phyloP scores from a whole-genome alignment of 2,888 invertebrate genomes.

The Pristionchus exspectatus region DNA sequence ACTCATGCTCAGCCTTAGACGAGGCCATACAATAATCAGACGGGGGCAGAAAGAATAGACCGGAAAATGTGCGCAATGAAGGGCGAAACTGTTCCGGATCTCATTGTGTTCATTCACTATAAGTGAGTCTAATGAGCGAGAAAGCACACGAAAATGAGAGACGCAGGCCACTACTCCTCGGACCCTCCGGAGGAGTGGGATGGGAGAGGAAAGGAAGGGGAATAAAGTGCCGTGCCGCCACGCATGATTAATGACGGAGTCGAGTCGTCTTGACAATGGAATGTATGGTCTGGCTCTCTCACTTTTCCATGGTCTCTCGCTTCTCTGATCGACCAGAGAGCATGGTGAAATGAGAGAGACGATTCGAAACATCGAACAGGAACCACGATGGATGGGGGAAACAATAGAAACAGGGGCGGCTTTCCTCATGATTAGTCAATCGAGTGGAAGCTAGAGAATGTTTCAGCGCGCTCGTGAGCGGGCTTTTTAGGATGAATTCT shows the following conservation, averaged over 20 bases:
- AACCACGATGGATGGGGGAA: background rate
- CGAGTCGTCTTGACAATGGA: background rate
- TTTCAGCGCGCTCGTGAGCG: background rate
- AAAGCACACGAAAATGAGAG: background rate
- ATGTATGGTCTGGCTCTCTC: background rate
- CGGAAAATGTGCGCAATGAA: too few relatives aligned
- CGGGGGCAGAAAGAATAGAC: too few relatives aligned
- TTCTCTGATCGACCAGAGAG: background rate
- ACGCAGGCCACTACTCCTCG: background rate
- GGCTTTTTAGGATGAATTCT: too few relatives aligned
- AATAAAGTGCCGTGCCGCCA: background rate
- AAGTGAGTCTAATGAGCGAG: background rate
- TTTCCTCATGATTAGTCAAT: background rate
- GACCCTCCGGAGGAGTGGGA: background rate
- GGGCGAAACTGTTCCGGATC: too few relatives aligned
- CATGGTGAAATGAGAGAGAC: background rate
- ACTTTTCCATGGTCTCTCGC: background rate
- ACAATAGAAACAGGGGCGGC: background rate
- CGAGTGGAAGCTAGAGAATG: background rate
- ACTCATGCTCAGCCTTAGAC: too few relatives aligned
- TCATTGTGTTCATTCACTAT: too few relatives aligned
- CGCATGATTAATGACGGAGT: constrained; percentile 7
- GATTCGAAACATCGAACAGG: background rate
- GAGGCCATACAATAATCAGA: too few relatives aligned
- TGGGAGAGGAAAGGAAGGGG: background rate